Evolutionary conservation across 2,113 vertebrate genomes (phyloP), one percentile per base, ranked within the genome.

Genomic region (Orcinus orca): DNA sequence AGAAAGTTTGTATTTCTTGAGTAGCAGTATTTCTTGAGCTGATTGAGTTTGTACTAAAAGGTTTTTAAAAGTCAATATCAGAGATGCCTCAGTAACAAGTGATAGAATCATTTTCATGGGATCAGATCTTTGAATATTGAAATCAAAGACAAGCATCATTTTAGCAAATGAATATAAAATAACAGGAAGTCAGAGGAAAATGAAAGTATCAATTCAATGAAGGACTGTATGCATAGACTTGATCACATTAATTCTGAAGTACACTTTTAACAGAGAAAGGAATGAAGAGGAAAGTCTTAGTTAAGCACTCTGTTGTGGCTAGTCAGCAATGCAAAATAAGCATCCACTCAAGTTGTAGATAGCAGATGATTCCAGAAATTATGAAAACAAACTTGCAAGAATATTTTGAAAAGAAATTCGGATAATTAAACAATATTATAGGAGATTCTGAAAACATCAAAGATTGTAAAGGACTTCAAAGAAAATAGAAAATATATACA

Each of bases 71-170:
- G 55, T 96, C 81, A 67, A 0, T 73, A 81, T 58, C 23, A 73
- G 3, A 3, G 6, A n/a, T 80, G 17, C 76, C 60, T 94, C 33
- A 55, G 33, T 81, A 73, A 90, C 18, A 85, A 92, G 44, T 93
- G 85, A 79, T 26, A 83, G 60, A 20, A 76, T 81, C 53, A 91
- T 82, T 90, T 97, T 55, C 33, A 38, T 53, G 8, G 88, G 23
- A 65, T 76, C 65, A 91, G 47, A 88, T 94, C 44, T 82, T 15
- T 85, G 65, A 95, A 82, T 81, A 88, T 8, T 95, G 36, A 97
- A 95, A 81, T 73, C 14, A 90, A 92, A 76, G 29, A 74, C 74
- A 76, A 86, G 41, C 29, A 60, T 60, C 25, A 85, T 91, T 62
- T 95, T 88, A 47, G 17, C 6, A 60, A 25, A 94, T 74, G 44